Evolutionary conservation across 2,113 vertebrate genomes (phyloP).

Genomic region (Pyrgilauda ruficollis): DNA sequence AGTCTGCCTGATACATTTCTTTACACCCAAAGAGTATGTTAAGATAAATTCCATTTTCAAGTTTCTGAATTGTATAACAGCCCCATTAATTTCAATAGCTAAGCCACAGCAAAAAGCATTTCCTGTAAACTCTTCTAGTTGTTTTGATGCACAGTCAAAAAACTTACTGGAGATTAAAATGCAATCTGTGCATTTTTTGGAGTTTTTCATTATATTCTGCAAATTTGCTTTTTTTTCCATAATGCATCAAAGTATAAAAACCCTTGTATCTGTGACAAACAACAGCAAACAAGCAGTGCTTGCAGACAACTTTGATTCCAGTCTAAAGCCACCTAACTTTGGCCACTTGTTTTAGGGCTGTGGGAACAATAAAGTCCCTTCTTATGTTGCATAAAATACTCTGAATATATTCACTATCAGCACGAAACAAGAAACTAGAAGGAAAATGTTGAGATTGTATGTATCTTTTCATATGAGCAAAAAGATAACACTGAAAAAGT

Average conservation of each 20-base stretch:
- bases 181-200: background rate
- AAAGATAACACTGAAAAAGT: background rate
- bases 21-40: background rate
- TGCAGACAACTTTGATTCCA: constrained; percentile 26
- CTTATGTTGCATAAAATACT: background rate
- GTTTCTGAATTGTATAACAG: background rate
- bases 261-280: background rate
- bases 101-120: background rate
- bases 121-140: background rate
- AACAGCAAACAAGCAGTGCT: background rate
- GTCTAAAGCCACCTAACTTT: background rate
- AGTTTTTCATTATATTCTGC: constrained; percentile 2
- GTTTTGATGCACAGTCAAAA: background rate
- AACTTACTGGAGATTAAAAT: constrained; percentile 15
- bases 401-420: background rate
- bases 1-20: background rate
- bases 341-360: background rate
- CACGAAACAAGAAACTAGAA: background rate
- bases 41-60: constrained; percentile 25
- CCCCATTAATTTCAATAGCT: background rate
- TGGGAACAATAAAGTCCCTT: background rate
- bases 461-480: background rate
- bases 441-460: background rate
- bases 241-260: background rate
- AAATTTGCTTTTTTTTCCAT: background rate